These are phyloP conservation scores for Chrysochloris asiatica DNA, from an alignment of 2,113 vertebrate species.

Conservation along the genomic window DNA sequence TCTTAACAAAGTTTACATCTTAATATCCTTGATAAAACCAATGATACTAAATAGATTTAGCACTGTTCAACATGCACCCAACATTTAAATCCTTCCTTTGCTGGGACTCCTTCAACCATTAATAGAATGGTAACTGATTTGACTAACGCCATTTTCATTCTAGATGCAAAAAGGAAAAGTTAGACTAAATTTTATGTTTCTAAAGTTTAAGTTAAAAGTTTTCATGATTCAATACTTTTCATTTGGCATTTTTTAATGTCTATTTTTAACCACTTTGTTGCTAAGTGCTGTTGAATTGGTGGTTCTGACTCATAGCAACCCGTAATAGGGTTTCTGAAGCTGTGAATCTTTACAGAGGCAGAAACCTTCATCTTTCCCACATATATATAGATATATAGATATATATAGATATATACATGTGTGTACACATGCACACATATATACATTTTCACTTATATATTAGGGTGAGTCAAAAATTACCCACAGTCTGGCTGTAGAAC, in stretches of 20 bases:
- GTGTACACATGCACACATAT: too few relatives aligned
- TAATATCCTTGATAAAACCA: neutral
- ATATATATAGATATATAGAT: too few relatives aligned
- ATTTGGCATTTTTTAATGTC: too few relatives aligned
- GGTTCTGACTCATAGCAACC: too few relatives aligned
- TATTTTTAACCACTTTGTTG: neutral
- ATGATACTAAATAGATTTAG: neutral
- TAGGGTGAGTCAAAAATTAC: too few relatives aligned
- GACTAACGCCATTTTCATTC: neutral
- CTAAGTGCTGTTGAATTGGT: too few relatives aligned
- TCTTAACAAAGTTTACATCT: neutral
- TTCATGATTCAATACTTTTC: neutral
- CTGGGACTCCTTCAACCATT: neutral
- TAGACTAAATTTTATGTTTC: neutral
- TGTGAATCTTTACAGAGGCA: too few relatives aligned
- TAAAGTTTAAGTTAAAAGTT: constrained; percentile 12
- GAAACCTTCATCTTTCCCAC: too few relatives aligned
- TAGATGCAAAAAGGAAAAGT: neutral
- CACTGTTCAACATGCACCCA: neutral
- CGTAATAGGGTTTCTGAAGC: too few relatives aligned
- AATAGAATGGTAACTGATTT: neutral
- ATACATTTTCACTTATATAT: too few relatives aligned
- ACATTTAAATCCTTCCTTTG: neutral
- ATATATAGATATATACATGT: too few relatives aligned
- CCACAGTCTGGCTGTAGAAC: too few relatives aligned